A percentile compares a stretch with the other conserved stretches of the same genome.
Evolutionary conservation across 2,113 vertebrate species (phyloP).

Genomic region (Antigone vipio): DNA sequence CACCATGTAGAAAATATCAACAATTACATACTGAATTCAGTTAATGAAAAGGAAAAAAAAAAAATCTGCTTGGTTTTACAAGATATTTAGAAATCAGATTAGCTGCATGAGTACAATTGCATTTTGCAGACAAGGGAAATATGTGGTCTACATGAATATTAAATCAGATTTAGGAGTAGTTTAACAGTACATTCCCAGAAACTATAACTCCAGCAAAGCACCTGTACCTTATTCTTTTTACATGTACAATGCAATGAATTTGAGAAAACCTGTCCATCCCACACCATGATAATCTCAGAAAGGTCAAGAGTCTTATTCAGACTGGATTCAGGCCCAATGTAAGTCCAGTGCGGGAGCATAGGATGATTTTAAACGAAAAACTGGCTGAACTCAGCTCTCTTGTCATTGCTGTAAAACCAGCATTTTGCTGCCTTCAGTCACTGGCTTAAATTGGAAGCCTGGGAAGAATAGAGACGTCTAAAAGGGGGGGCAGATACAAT

Average conservation of each 20-base stretch:
- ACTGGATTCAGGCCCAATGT: neutral
- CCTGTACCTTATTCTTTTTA: neutral
- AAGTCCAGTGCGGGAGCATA: neutral
- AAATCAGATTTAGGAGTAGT: neutral
- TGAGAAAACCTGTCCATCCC: neutral
- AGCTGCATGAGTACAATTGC: neutral
- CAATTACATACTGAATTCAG: neutral
- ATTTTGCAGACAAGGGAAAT: neutral
- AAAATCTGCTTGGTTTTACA: neutral
- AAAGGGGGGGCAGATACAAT: neutral
- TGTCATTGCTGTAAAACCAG: neutral
- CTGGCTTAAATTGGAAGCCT: neutral
- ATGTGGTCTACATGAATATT: neutral
- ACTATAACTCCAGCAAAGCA: neutral
- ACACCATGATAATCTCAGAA: neutral
- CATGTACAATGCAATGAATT: neutral
- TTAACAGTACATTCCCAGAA: neutral
- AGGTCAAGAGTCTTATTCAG: conserved; percentile 4
- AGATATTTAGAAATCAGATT: neutral
- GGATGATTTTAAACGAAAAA: conserved; percentile 21
- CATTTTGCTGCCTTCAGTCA: conserved; percentile 23
- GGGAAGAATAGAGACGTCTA: conserved; percentile 2
- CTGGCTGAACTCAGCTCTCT: neutral
- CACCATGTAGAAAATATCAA: neutral
- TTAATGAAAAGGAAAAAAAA: neutral